Conservation (phyloP, 2,888 invertebrate genomes). For the Drosophila maculinotata region DNA sequence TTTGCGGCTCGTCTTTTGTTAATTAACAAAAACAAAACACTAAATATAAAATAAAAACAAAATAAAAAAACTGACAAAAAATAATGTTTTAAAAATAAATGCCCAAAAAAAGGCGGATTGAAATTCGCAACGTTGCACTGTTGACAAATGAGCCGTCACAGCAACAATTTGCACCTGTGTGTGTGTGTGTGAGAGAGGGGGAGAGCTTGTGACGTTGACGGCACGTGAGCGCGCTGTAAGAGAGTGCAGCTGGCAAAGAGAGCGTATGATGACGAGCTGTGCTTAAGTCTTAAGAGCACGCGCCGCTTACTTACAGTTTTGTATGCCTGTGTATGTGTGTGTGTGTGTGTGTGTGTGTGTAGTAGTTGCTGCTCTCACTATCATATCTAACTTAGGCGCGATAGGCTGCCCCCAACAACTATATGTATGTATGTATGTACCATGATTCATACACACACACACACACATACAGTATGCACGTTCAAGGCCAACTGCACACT, state of each 20-base stretch:
- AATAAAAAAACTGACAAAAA: conserved; percentile 11
- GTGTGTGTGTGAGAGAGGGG: conserved; percentile 16
- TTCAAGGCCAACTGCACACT: conserved; percentile 50
- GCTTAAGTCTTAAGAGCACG: conserved; percentile 36
- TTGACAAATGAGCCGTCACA: conserved; percentile 48
- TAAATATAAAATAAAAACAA: conserved; percentile 15
- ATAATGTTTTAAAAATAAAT: conserved; percentile 57
- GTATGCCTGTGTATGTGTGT: not conserved
- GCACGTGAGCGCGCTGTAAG: conserved; percentile 67
- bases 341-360: conserved; percentile 3
- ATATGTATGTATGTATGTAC: not conserved
- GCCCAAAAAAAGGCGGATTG: conserved; percentile 22
- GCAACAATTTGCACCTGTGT: conserved; percentile 42
- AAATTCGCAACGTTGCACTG: conserved; percentile 74
- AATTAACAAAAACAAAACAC: conserved; percentile 41
- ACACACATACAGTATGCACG: not conserved
- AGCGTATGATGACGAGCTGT: conserved; percentile 18
- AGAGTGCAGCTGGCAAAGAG: conserved; percentile 35
- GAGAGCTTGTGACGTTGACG: conserved; percentile 38
- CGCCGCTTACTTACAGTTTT: conserved; percentile 15
- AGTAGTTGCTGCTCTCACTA: conserved; percentile 17
- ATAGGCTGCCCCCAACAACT: conserved; percentile 22
- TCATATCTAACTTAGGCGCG: conserved; percentile 15
- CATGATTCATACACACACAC: conserved; percentile 20
- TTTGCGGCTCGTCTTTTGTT: conserved; percentile 42